Base-by-base conservation (phyloP, 2,888 invertebrate species). In the Drosophila mercatorum region DNA sequence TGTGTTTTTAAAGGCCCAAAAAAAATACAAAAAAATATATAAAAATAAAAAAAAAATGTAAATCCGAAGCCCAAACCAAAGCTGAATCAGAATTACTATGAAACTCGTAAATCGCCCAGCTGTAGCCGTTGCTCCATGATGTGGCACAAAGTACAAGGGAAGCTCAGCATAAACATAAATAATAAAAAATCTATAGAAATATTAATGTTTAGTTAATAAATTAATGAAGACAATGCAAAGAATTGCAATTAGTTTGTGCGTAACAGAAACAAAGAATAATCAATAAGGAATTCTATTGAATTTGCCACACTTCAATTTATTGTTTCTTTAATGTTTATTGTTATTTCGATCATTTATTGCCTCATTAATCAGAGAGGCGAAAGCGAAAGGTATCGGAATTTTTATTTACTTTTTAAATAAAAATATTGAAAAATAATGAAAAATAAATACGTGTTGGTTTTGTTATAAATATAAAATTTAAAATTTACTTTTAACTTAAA, bases 1-100 rank as follows among this genome's bases (percentile, higher is more conserved):
- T 86, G 78, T 77, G 74, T 56, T 83, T 83, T 88, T 75, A 73
- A 77, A 77, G 69, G 65, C 75, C 63, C 51, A 44, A 58, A 63
- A 53, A 53, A 58, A 63, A 53, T 11, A 59, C 11, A 46, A 28
- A 47, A 46, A 26, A 47, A 22, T 10, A 43, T 3, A 28, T 5
- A 11, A 11, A 8, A 43, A 26, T 14, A 14, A 12, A 47, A 47
- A 47, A 26, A 8, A 28, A 28, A 17, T 17, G 17, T 17, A 17
- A 17, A 28, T 4, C 28, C 28, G 28, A 28, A 28, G 28, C 28
- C 28, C 28, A 47, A 47, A 10, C 58, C 52, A 36, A 59, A 59
- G 44, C 58, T 17, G 51, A 72, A 61, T 59, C 57, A 36, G 44
- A 71, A 46, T 49, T 49, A 31, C 49, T 49, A 57, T 58, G 47